Evolutionary conservation across 1,140 invertebrate genomes (phyloP).

Genomic region (Eurosta solidaginis): DNA sequence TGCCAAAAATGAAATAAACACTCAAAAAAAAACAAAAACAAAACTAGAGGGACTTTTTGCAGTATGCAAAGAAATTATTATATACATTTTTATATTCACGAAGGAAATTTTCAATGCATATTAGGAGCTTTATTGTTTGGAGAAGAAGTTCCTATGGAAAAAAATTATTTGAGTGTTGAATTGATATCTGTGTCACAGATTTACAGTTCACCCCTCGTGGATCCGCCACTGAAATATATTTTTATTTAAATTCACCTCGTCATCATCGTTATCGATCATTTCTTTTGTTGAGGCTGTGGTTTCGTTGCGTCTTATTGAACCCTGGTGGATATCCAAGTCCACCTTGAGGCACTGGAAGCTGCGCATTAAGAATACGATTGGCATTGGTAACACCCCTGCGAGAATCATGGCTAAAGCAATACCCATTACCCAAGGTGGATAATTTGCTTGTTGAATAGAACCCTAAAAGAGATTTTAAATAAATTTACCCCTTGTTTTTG

Average conservation of each 20-base stretch:
- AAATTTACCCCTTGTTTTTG: background rate
- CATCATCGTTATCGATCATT: conserved; percentile 85
- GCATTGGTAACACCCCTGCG: conserved; percentile 81
- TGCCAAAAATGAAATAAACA: too few relatives aligned
- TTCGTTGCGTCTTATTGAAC: conserved; percentile 83
- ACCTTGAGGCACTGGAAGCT: conserved; percentile 82
- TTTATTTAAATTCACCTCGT: conserved; percentile 59
- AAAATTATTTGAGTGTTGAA: too few relatives aligned
- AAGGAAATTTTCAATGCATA: too few relatives aligned
- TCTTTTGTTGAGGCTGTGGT: conserved; percentile 90
- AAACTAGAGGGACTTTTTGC: too few relatives aligned
- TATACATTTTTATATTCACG: too few relatives aligned
- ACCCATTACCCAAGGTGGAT: conserved; percentile 84
- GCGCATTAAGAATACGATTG: conserved; percentile 78
- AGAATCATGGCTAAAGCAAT: conserved; percentile 78
- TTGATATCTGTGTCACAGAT: too few relatives aligned
- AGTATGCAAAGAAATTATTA: too few relatives aligned
- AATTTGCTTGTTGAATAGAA: conserved; percentile 68
- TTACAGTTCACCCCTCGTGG: too few relatives aligned
- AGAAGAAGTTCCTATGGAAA: too few relatives aligned
- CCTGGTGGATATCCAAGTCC: conserved; percentile 84
- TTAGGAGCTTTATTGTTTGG: too few relatives aligned
- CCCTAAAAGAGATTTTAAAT: conserved; percentile 64
- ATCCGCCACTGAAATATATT: too few relatives aligned
- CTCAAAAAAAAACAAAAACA: too few relatives aligned